Percentiles rank a stretch among this genome's conserved stretches.
Evolutionary conservation across 2,113 vertebrate species (phyloP).

Genomic region (Motacilla alba): DNA sequence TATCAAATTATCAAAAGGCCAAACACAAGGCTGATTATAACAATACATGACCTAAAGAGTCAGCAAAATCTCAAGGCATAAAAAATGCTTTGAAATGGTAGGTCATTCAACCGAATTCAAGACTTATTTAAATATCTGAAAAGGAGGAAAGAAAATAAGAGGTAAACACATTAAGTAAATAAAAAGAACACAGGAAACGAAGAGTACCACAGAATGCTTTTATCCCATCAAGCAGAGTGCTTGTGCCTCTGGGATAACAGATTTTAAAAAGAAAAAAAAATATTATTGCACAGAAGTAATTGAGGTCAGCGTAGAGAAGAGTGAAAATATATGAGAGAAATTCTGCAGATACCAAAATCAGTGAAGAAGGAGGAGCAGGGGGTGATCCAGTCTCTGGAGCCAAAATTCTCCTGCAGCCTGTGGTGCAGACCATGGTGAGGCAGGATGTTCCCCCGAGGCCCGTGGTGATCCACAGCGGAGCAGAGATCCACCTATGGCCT

Average conservation of each 20-base stretch:
- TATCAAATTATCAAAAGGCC: not conserved
- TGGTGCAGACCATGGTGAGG: not conserved
- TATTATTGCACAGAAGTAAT: not conserved
- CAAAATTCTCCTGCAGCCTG: not conserved
- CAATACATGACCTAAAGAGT: not conserved
- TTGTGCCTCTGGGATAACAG: not conserved
- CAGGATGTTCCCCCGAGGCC: too few species aligned
- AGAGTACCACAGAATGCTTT: not conserved
- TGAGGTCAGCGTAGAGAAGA: not conserved
- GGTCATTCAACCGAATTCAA: not conserved
- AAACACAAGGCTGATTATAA: not conserved
- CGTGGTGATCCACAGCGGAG: not conserved
- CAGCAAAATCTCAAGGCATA: not conserved
- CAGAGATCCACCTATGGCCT: not conserved
- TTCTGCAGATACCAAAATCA: not conserved
- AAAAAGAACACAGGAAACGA: not conserved
- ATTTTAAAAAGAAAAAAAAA: not conserved
- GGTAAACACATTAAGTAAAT: not conserved
- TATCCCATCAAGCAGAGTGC: not conserved
- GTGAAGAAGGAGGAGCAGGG: not conserved
- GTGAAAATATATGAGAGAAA: not conserved
- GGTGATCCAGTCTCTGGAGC: not conserved
- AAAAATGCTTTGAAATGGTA: not conserved
- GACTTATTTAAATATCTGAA: not conserved
- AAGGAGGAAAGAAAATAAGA: not conserved